Evolutionary conservation across 2,888 invertebrate species (phyloP), one percentile per base, ranked within the genome.

Genomic region (Nasonia oneida): DNA sequence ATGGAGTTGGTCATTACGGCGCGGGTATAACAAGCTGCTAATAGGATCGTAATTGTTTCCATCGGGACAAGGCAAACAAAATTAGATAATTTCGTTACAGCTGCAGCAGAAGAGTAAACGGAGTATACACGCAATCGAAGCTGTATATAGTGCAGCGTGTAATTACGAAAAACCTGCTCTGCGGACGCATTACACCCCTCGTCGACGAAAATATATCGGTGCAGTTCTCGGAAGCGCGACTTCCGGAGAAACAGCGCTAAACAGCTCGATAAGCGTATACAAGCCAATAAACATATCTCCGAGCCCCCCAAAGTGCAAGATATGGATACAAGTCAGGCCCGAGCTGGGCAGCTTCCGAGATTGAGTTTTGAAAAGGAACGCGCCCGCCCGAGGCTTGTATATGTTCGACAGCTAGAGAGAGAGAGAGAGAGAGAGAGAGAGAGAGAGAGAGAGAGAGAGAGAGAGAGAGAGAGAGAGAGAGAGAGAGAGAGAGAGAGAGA

Each of bases 291-390:
- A 81, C 8, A 33, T 37, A 37, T 37, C 0, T 47, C 42, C 8
- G 57, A 42, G 18, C 29, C 29, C 53, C 76, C 37, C 73, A 47
- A 61, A 70, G 53, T 70, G 79, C 71, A 71, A 80, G 53, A 29
- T 29, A 29, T 29, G 71, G 53, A 57, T n/a, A 29, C 1, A 57
- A 57, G 57, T 57, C 57, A 57, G n/a, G 23, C n/a, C 18, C 47
- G 12, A 33, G 18, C 64, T 33, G 57, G 37, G 3, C 2, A 18
- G 8, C 23, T 61, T 61, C 23, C 57, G 57, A 73, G 61, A 83
- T 78, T 78, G 47, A 73, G 83, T 83, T 83, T 83, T 83, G 83
- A 83, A 77, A 83, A 83, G 73, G 15, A n/a, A 61, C 6, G n/a
- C 23, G 23, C 29, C 29, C 8, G n/a, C 57, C 2, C 23, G 57